Evolutionary conservation across 2,888 invertebrate genomes (phyloP).

Genomic region (Mesorhabditis spiculigera): DNA sequence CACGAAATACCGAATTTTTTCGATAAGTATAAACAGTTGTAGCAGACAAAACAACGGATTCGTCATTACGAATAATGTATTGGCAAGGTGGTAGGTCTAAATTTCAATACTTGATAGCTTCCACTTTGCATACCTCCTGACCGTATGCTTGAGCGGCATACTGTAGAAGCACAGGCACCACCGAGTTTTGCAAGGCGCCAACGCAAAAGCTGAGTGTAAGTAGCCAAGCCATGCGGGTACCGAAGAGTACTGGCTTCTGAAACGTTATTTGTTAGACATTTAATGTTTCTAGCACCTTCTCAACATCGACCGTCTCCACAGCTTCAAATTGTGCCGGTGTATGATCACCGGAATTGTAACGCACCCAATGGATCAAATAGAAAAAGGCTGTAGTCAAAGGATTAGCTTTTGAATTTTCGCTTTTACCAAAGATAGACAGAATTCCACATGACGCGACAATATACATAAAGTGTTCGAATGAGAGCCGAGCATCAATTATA

Average conservation of each 20-base stretch:
- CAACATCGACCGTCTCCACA: slow-evolving; percentile 4
- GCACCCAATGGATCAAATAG: slow-evolving; percentile 1
- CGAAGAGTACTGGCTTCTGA: background rate
- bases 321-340: background rate
- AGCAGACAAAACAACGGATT: slow-evolving; percentile 1
- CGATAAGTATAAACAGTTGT: background rate
- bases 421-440: background rate
- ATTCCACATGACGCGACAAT: background rate
- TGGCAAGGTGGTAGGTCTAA: slow-evolving; percentile 4
- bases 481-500: slow-evolving; percentile 2
- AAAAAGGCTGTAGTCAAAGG: background rate
- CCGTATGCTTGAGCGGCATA: slow-evolving; percentile 5
- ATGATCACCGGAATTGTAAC: slow-evolving; percentile 2
- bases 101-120: background rate
- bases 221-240: background rate
- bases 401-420: background rate
- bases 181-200: slow-evolving; percentile 2
- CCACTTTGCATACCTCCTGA: background rate
- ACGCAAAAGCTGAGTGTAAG: slow-evolving; percentile 1
- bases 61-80: slow-evolving; percentile 5
- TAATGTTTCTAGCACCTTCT: background rate
- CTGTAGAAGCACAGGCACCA: slow-evolving; percentile 4
- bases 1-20: background rate
- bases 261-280: background rate
- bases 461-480: slow-evolving; percentile 5